Base-by-base conservation (phyloP, 2,888 invertebrate species). In the Polydesmus complanatus region DNA sequence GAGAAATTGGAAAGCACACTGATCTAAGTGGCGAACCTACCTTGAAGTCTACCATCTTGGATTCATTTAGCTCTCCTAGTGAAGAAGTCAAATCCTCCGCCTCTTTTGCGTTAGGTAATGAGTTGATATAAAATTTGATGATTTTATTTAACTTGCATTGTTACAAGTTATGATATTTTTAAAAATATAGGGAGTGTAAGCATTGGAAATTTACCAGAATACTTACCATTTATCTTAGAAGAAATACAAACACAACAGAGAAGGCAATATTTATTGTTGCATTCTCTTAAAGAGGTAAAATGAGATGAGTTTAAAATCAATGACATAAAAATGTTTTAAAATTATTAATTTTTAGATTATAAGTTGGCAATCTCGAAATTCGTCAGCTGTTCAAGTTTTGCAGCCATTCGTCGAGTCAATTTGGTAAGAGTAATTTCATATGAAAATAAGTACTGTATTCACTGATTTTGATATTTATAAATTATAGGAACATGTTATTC, bases 61-160 rank as follows among this genome's bases (percentile, higher is more conserved):
- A 84, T 65, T 91, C 94, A 21, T 97, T 98, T 75, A 83, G 86
- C 0, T 88, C 90, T 2, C 82, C 84, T 14, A 93, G 92, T 0
- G 97, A 98, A 74, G 96, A 98, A 75, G 89, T 98, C 1, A 97
- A 97, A 75, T 90, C 92, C 0, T 96, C 96, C 0, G 97, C 97
- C 18, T 94, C 96, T 66, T 94, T 96, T 75, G 91, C 97, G 0
- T 79, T 98, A 54, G 96, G 76, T 74, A 66, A 65, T 65, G 54
- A 21, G 18, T n/a, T 51, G 21, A n/a, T 37, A 22, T 3, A 19
- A 5, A 19, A 22, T 48, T 27, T 11, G 5, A 19, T 21, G n/a
- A n/a, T 26, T 60, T 25, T 47, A 5, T 48, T 37, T 37, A 37
- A 8, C 37, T 37, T 8, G 14, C n/a, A n/a, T n/a, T n/a, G n/a